Evolutionary conservation across 2,888 invertebrate species (phyloP), one percentile per base, ranked within the genome.

Genomic region (Sphaerophoria rueppellii): DNA sequence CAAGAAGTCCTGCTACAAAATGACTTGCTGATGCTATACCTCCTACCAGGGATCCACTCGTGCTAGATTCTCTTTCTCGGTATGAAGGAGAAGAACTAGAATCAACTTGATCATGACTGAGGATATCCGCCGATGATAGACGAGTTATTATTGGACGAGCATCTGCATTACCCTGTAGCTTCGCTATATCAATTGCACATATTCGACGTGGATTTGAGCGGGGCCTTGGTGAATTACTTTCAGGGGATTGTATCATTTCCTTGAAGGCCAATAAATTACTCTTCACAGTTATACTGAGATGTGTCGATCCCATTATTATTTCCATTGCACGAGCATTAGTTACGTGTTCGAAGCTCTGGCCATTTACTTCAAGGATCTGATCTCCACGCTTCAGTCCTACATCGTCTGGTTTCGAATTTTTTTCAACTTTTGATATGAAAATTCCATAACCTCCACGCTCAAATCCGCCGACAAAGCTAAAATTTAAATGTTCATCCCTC

Each of bases 341-440:
- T 61, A 99, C 97, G 92, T 98, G 97, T 89, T 97, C 96, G 91
- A 99, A 98, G 89, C 97, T 98, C 91, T 98, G 98, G 37, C 98
- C 98, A 92, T 99, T 99, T 0, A 99, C 98, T 93, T 99, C 98
- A 88, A 99, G 93, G 86, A 99, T 97, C 93, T 99, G 99, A 93
- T 99, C 99, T 52, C 99, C 99, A 71, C 98, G 94, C 92, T 99
- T 98, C 65, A 99, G 93, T 0, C 99, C 99, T 34, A 98, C 97
- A 91, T 98, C 98, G 92, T 98, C 98, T 6, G 99, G 98, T 92
- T 98, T 98, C 2, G 98, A 97, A 87, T 95, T 95, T 88, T 96
- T 96, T 90, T 98, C 98, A 34, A 99, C 98, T 92, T 98, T 97
- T 35, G 97, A 95, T 88, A 99, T 96, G 92, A 98, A 99, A 88